phyloP scores from a whole-genome alignment of 2,797 vertebrate species.

The Mus minutoides region DNA sequence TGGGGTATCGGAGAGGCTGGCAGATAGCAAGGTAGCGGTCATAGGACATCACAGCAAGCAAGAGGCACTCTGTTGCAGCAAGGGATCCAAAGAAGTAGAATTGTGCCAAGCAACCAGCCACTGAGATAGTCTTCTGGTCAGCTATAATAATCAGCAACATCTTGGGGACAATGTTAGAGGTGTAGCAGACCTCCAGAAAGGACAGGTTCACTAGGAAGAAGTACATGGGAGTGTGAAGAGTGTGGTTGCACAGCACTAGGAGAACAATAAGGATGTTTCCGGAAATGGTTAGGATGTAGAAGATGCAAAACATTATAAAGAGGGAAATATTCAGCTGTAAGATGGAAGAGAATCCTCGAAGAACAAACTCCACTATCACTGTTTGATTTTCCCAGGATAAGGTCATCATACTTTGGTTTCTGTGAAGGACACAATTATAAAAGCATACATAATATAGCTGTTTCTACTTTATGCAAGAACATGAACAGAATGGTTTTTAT shows the following conservation, averaged over 20 bases:
- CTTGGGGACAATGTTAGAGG: conserved; percentile 71
- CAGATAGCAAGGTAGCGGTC: conserved; percentile 75
- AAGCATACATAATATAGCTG: background rate
- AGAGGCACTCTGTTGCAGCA: conserved; percentile 72
- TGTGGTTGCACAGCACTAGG: conserved; percentile 51
- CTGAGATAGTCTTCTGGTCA: conserved; percentile 55
- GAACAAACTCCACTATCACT: conserved; percentile 62
- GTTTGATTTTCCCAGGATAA: conserved; percentile 64
- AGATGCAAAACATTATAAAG: conserved; percentile 64
- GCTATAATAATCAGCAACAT: conserved; percentile 70
- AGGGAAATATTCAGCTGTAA: conserved; percentile 65
- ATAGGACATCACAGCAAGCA: conserved; percentile 72
- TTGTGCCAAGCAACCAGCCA: conserved; percentile 69
- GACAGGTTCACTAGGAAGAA: conserved; percentile 75
- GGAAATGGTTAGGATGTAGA: conserved; percentile 70
- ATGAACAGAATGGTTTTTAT: background rate
- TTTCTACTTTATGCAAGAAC: background rate
- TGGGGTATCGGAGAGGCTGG: conserved; percentile 57
- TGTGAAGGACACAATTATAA: background rate
- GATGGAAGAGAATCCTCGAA: conserved; percentile 70
- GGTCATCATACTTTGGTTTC: conserved; percentile 27
- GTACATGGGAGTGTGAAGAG: conserved; percentile 75
- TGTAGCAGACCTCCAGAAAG: conserved; percentile 75
- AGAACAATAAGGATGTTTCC: conserved; percentile 73
- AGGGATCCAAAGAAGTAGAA: conserved; percentile 78